phyloP scores from a whole-genome alignment of 2,888 invertebrate species.

The Cactoblastis cactorum region DNA sequence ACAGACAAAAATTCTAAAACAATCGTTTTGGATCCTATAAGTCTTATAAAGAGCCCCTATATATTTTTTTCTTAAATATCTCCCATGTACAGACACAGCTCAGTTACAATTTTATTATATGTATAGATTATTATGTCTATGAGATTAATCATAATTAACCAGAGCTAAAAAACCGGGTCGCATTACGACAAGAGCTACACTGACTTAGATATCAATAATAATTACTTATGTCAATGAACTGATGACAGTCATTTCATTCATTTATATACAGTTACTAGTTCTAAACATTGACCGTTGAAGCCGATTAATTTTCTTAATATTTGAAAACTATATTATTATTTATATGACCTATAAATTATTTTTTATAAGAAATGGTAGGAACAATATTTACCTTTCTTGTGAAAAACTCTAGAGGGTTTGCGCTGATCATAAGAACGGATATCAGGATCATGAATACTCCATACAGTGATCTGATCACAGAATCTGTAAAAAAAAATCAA shows the following conservation, averaged over 20 bases:
- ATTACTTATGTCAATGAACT: not conserved
- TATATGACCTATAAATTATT: not conserved
- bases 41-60: too few species aligned
- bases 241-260: not conserved
- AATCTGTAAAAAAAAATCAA: slow-evolving; percentile 42
- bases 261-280: not conserved
- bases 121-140: too few species aligned
- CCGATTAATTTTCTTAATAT: not conserved
- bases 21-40: too few species aligned
- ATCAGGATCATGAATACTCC: slow-evolving; percentile 47
- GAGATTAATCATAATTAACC: not conserved
- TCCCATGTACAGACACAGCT: too few species aligned
- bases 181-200: not conserved
- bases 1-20: too few species aligned
- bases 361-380: not conserved
- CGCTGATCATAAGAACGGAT: slow-evolving; percentile 40
- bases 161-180: not conserved
- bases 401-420: slow-evolving; percentile 46
- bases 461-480: slow-evolving; percentile 51
- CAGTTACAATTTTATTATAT: too few species aligned
- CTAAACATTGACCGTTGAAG: not conserved
- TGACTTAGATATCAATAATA: not conserved
- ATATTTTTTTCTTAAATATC: too few species aligned
- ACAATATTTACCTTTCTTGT: slow-evolving; percentile 47
- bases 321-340: too few species aligned